A percentile compares a stretch with the other conserved stretches of the same genome.
Conservation (phyloP, 2,888 invertebrate species). For the Diloba caeruleocephala region DNA sequence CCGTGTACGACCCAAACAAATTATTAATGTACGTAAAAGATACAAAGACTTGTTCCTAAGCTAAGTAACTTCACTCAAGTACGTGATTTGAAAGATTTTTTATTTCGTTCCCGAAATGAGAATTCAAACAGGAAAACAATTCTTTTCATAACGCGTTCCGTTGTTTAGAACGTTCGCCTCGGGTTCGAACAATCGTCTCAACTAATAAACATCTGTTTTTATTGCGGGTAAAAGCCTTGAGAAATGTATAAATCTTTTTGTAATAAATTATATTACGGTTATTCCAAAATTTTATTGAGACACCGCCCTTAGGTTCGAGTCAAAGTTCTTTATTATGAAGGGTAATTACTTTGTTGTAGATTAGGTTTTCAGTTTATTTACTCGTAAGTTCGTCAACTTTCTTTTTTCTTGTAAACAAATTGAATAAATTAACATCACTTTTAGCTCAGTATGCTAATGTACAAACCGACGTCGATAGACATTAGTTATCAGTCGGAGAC, state of each 20-base stretch:
- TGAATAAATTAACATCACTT: constrained; percentile 42
- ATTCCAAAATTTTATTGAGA: constrained; percentile 29
- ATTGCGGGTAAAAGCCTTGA: constrained; percentile 54
- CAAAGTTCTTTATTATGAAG: constrained; percentile 25
- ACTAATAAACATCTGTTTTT: constrained; percentile 67
- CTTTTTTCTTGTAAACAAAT: constrained; percentile 37
- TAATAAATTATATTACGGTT: constrained; percentile 44
- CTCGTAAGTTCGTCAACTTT: constrained; percentile 1
- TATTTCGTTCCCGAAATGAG: constrained; percentile 68
- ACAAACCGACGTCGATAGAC: constrained; percentile 40
- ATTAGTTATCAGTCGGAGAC: constrained; percentile 45
- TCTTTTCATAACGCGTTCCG: constrained; percentile 65
- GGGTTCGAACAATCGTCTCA: constrained; percentile 66
- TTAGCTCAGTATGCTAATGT: constrained; percentile 43
- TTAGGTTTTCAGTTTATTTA: constrained; percentile 13
- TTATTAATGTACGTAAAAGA: constrained; percentile 82
- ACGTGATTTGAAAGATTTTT: constrained; percentile 80
- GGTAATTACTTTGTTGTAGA: constrained; percentile 29
- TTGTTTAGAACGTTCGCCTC: constrained; percentile 66
- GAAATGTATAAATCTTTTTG: constrained; percentile 57
- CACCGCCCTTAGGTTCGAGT: constrained; percentile 21
- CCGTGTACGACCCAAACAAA: constrained; percentile 73
- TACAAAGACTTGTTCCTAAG: constrained; percentile 75
- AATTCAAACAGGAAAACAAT: constrained; percentile 73
- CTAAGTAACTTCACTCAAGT: constrained; percentile 74